A percentile compares a stretch with the other conserved stretches of the same genome.
These are phyloP conservation scores for Drosophila kanekoi DNA, from an alignment of 2,888 invertebrate genomes.

Conservation along the genomic window DNA sequence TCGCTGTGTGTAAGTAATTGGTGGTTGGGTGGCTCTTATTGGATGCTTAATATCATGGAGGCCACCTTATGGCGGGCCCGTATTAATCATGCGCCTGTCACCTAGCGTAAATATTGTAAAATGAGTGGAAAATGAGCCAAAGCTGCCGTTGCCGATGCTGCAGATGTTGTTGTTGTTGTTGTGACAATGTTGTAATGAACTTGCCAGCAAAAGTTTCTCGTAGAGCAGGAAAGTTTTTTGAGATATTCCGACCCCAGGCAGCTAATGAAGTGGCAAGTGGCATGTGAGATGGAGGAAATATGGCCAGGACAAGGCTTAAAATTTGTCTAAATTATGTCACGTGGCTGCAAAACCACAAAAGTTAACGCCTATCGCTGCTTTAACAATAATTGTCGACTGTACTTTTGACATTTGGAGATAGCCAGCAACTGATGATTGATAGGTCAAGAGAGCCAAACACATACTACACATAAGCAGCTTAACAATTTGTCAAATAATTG, in stretches of 20 bases:
- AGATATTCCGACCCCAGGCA: slow-evolving; percentile 25
- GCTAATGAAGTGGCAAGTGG: slow-evolving; percentile 60
- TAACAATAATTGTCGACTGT: slow-evolving; percentile 13
- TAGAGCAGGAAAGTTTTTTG: slow-evolving; percentile 52
- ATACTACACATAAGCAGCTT: slow-evolving; percentile 32
- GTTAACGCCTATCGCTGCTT: not conserved
- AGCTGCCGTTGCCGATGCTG: slow-evolving; percentile 23
- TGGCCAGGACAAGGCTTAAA: slow-evolving; percentile 32
- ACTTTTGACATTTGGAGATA: slow-evolving; percentile 27
- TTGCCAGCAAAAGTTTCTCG: slow-evolving; percentile 61
- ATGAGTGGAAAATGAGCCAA: slow-evolving; percentile 63
- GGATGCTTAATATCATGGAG: slow-evolving; percentile 49
- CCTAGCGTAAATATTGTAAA: slow-evolving; percentile 75
- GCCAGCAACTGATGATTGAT: slow-evolving; percentile 34
- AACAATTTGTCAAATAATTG: slow-evolving; percentile 64
- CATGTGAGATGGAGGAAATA: slow-evolving; percentile 1
- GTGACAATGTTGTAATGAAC: slow-evolving; percentile 64
- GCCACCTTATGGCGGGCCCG: slow-evolving; percentile 46
- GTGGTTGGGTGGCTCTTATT: slow-evolving; percentile 15
- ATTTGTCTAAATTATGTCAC: slow-evolving; percentile 47
- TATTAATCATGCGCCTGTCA: slow-evolving; percentile 79
- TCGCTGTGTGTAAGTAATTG: too few species aligned
- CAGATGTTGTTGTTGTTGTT: slow-evolving; percentile 2
- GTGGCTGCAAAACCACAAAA: slow-evolving; percentile 17
- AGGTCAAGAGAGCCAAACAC: slow-evolving; percentile 4